These are phyloP conservation scores for Pseudoatta argentina DNA, from an alignment of 1,140 invertebrate genomes.

Conservation along the genomic window DNA sequence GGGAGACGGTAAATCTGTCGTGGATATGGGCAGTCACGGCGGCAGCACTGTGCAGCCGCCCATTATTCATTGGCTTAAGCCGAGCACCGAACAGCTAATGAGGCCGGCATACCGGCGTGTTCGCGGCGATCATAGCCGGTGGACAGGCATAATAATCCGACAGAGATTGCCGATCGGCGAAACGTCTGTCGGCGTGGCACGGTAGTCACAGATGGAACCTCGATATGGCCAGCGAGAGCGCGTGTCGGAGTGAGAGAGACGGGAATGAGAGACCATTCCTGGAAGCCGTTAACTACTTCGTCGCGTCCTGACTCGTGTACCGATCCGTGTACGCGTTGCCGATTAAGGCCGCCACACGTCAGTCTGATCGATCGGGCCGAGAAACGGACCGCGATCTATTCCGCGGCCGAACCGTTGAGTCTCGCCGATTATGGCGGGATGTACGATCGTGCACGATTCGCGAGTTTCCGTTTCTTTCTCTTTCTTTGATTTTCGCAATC, in stretches of 20 bases:
- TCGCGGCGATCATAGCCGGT: constrained; percentile 73
- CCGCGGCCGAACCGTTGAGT: background rate
- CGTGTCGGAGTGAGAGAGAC: constrained; percentile 50
- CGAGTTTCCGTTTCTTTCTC: background rate
- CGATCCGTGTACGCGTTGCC: constrained; percentile 68
- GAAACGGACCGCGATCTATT: constrained; percentile 49
- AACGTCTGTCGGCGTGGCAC: constrained; percentile 74
- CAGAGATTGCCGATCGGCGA: constrained; percentile 76
- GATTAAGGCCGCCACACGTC: constrained; percentile 60
- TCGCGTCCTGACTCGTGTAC: constrained; percentile 72
- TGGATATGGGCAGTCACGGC: constrained; percentile 72
- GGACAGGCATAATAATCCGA: constrained; percentile 78
- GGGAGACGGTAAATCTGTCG: constrained; percentile 72
- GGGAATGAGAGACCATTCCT: constrained; percentile 71
- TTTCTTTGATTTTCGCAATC: background rate
- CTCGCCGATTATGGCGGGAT: constrained; percentile 17
- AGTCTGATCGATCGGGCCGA: constrained; percentile 43
- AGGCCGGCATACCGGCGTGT: constrained; percentile 76
- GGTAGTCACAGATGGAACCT: constrained; percentile 74
- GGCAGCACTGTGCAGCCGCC: constrained; percentile 65
- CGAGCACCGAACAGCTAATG: constrained; percentile 72
- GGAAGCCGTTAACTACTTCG: constrained; percentile 76
- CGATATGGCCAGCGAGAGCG: constrained; percentile 69
- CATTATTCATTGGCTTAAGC: constrained; percentile 76
- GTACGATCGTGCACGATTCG: background rate